Base-by-base conservation (phyloP, 2,797 vertebrate species). In the Arnoldichthys spilopterus region DNA sequence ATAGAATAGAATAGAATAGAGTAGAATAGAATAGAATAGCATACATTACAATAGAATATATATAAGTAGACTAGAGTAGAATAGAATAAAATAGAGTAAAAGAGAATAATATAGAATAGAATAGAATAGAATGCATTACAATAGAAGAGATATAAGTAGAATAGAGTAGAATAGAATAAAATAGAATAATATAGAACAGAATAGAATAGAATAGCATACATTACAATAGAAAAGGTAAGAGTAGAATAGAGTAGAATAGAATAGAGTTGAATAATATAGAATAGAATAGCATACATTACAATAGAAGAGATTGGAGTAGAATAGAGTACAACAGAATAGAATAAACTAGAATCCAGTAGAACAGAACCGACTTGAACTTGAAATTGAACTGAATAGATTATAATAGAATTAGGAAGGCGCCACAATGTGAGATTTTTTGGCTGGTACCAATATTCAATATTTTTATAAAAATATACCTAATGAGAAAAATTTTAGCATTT, bases 251-350 rank as follows among this genome's bases (percentile, higher is more conserved):
- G 37, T 64, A 66, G 9, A 43, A 24, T 18, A 24, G n/a, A 22
- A 66, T 66, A 66, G 28, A 40, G n/a, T n/a, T n/a, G n/a, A n/a
- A n/a, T n/a, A n/a, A n/a, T n/a, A 40, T 64, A 64, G 5, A 40
- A 40, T 64, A 64, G 32, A 30, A 28, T 59, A 12, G 56, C 15
- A 28, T 59, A 26, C 1, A 59, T 9, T 30, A 59, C 13, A 15
- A 18, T 54, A n/a, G 20, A 22, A 54, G n/a, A n/a, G 6, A 22
- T 45, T n/a, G n/a, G n/a, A n/a, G n/a, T n/a, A n/a, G n/a, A n/a
- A n/a, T n/a, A n/a, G n/a, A n/a, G n/a, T n/a, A n/a, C n/a, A n/a
- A n/a, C n/a, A 45, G 34, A 40, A 64, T 64, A 64, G 32, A 37
- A 64, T 64, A 64, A 24, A 22, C 8, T 45, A 45, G 37, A 6